Evolutionary conservation across 1,140 invertebrate genomes (phyloP).

Genomic region (Zaprionus tsacasi): DNA sequence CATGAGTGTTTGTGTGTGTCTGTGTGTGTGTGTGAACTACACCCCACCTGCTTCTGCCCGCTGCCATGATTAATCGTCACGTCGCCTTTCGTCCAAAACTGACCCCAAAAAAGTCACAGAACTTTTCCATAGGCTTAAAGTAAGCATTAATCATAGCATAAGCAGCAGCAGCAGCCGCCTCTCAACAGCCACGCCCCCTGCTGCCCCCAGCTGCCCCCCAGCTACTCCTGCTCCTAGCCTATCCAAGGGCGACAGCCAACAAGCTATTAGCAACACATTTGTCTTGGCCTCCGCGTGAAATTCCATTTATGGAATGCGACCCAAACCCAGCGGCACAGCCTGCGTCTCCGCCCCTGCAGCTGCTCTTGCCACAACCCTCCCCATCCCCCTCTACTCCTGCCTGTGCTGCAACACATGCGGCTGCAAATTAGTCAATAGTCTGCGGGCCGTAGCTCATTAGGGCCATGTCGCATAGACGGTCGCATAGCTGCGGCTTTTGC

Average conservation of each 20-base stretch:
- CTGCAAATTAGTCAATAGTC: conserved; percentile 77
- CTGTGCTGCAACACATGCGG: conserved; percentile 66
- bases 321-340: conserved; percentile 27
- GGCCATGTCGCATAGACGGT: not conserved
- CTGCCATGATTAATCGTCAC: conserved; percentile 63
- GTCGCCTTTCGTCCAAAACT: conserved; percentile 41
- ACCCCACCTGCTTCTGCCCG: conserved; percentile 52
- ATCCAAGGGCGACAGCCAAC: conserved; percentile 58
- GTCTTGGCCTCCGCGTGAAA: conserved; percentile 65
- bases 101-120: conserved; percentile 65
- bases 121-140: conserved; percentile 62
- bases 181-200: conserved; percentile 29
- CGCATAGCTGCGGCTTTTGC: conserved; percentile 41
- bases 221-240: conserved; percentile 4
- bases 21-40: conserved; percentile 31
- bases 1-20: not conserved
- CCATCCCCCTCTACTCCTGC: not conserved
- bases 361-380: not conserved
- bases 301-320: conserved; percentile 71
- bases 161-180: conserved; percentile 37
- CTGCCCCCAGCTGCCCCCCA: not conserved
- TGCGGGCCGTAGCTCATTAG: conserved; percentile 66
- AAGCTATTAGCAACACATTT: conserved; percentile 82
- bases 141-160: conserved; percentile 71
- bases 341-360: conserved; percentile 13